Evolutionary conservation across 2,113 vertebrate genomes (phyloP).

Genomic region (Calyptomena viridis): DNA sequence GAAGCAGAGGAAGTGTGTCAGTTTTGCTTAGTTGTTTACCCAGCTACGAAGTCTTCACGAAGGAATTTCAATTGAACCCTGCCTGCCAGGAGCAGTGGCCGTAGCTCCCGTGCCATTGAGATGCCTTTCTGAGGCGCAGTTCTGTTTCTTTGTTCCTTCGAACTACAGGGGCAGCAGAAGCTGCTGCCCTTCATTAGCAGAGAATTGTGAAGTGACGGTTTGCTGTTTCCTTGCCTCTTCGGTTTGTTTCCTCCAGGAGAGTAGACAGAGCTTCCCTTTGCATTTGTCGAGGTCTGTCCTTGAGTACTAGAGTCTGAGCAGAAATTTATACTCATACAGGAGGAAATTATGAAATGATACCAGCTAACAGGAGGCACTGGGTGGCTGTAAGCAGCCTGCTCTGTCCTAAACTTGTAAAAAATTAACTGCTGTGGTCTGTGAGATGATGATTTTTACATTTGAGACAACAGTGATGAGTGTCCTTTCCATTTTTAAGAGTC

Average conservation of each 20-base stretch:
- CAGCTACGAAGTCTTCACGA: neutral
- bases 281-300: neutral
- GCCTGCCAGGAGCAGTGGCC: neutral
- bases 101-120: neutral
- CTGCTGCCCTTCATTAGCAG: neutral
- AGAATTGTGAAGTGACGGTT: neutral
- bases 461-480: neutral
- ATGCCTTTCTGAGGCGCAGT: neutral
- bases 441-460: neutral
- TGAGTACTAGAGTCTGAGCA: neutral
- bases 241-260: neutral
- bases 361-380: neutral
- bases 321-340: neutral
- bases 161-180: neutral
- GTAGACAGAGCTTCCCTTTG: neutral
- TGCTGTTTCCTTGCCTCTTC: neutral
- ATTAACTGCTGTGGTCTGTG: fast-evolving
- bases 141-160: neutral
- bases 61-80: neutral
- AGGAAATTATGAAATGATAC: neutral
- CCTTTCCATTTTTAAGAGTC: neutral
- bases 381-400: neutral
- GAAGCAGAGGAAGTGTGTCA: neutral
- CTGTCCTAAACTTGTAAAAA: neutral
- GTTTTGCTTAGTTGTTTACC: neutral